Base-by-base conservation (phyloP, 1,140 invertebrate species). In the Myzus persicae region DNA sequence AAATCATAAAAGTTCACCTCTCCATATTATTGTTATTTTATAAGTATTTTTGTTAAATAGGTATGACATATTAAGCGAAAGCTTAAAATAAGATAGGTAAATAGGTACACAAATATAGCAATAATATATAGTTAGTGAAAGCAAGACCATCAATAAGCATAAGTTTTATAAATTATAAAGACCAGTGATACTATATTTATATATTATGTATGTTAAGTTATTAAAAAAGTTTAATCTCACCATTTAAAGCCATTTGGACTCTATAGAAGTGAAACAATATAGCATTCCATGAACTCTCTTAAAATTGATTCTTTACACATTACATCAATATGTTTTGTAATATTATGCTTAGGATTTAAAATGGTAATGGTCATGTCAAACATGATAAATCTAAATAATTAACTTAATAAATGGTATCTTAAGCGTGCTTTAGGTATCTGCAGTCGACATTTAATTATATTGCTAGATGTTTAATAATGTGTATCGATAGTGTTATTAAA, bases 1-100 rank as follows among this genome's bases (percentile, higher is more conserved):
- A 93, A 93, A 93, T 84, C 91, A 93, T 93, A 93, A 85, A 93
- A 93, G 76, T 93, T 93, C 91, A 93, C 91, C 91, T 93, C 91
- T 93, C 91, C 91, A 24, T 85, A 38, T 76, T n/a, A 51, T 92
- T 81, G 90, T 91, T 91, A 91, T 46, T 81, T 46, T 46, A 36
- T 92, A 54, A 81, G 40, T 92, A 38, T 82, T 92, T 44, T n/a
- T 81, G 51, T 90, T 90, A 90, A 90, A 81, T 26, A 48, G 26
- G 6, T 76, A 76, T 91, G 31, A 76, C 26, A 22, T 46, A 82
- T 48, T 24, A 91, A 91, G 90, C 40, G 24, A 48, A 92, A 84
- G 36, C 14, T 84, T 38, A 24, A 31, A 40, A 48, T 26, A 92
- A 82, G 46, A 76, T 91, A 82, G 46, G 46, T 91, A 59, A 38